Percentiles rank a stretch among this genome's conserved stretches.
phyloP scores from a whole-genome alignment of 2,113 vertebrate species.

The Seriola aureovittata region DNA sequence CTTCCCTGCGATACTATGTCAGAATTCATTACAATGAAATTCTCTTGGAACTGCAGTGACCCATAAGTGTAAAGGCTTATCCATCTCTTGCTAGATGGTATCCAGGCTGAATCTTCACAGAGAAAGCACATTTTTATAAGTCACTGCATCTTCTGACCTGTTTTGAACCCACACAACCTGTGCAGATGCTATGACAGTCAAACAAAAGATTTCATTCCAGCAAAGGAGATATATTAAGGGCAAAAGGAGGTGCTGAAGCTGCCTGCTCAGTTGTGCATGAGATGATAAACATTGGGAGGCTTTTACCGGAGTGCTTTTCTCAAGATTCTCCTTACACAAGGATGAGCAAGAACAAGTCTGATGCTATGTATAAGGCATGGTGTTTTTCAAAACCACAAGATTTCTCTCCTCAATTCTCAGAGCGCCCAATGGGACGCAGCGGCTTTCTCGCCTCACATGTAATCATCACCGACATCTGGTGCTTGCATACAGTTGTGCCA shows the following conservation, averaged over 20 bases:
- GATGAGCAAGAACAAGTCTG: slow-evolving; percentile 65
- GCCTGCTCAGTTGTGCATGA: slow-evolving; percentile 75
- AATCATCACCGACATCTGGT: slow-evolving; percentile 8
- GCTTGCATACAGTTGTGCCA: not conserved
- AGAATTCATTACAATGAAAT: not conserved
- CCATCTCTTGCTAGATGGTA: slow-evolving; percentile 22
- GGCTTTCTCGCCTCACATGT: slow-evolving; percentile 19
- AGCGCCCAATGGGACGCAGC: slow-evolving; percentile 25
- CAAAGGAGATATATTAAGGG: slow-evolving; percentile 37
- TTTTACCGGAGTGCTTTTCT: slow-evolving; percentile 80
- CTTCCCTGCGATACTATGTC: slow-evolving; percentile 3
- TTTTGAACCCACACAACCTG: not conserved
- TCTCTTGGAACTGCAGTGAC: slow-evolving; percentile 45
- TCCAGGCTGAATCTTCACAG: slow-evolving; percentile 23
- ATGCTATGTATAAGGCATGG: slow-evolving; percentile 59
- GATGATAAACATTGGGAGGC: slow-evolving; percentile 70
- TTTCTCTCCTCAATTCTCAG: slow-evolving; percentile 30
- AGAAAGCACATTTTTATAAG: slow-evolving; percentile 7
- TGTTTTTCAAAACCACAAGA: slow-evolving; percentile 32
- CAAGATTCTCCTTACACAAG: slow-evolving; percentile 67
- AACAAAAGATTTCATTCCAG: not conserved
- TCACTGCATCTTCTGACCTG: not conserved
- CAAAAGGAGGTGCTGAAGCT: slow-evolving; percentile 36
- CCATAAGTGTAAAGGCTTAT: slow-evolving; percentile 51
- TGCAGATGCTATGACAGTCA: not conserved